A percentile compares a stretch with the other conserved stretches of the same genome.
Evolutionary conservation across 1,140 invertebrate species (phyloP).

Genomic region (Brachionus rubens): DNA sequence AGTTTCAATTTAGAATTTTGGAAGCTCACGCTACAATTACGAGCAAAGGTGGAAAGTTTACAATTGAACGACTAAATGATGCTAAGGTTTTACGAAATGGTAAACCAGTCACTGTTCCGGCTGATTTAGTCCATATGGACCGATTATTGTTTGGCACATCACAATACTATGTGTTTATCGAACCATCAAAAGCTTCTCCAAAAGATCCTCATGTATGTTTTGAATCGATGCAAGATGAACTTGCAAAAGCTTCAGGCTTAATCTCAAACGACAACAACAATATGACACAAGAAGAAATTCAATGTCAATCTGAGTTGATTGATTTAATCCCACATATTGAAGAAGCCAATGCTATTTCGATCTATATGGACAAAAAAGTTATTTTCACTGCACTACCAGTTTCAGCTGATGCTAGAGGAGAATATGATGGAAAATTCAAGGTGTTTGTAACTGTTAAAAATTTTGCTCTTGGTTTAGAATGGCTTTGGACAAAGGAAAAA

Average conservation of each 20-base stretch:
- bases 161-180: conserved; percentile 35
- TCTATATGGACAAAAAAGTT: conserved; percentile 65
- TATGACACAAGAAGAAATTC: conserved; percentile 59
- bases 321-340: conserved; percentile 65
- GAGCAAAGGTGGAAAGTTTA: conserved; percentile 58
- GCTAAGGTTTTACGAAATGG: conserved; percentile 65
- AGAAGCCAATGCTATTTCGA: conserved; percentile 66
- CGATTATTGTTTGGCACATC: conserved; percentile 55
- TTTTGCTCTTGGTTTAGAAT: conserved; percentile 64
- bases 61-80: conserved; percentile 59
- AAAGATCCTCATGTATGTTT: conserved; percentile 52
- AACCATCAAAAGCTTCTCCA: conserved; percentile 5
- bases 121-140: conserved; percentile 64
- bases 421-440: conserved; percentile 49
- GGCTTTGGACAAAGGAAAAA: conserved; percentile 65
- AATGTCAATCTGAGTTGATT: conserved; percentile 65
- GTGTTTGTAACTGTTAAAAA: conserved; percentile 65
- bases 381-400: conserved; percentile 67
- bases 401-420: conserved; percentile 62
- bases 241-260: conserved; percentile 64
- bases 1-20: too few relatives aligned
- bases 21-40: conserved; percentile 64
- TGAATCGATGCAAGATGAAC: conserved; percentile 64
- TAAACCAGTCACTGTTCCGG: conserved; percentile 58
- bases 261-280: conserved; percentile 50